Evolutionary conservation across 2,113 vertebrate species (phyloP).

Genomic region (Platichthys stellatus): DNA sequence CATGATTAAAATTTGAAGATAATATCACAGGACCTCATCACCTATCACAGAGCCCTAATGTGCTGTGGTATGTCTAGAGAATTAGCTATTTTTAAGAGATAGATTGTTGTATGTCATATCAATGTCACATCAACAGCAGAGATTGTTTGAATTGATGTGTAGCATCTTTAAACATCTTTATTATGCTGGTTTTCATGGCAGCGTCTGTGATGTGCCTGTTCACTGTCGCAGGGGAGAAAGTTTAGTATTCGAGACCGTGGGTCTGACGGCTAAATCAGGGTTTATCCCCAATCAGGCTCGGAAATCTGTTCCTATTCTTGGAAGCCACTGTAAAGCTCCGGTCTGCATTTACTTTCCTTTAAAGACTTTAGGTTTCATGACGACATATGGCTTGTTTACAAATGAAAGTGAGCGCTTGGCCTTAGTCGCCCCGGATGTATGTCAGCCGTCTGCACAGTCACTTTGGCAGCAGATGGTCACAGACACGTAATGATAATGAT

Average conservation of each 20-base stretch:
- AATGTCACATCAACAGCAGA: neutral
- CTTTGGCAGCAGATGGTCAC: slow-evolving; percentile 63
- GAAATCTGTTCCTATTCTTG: slow-evolving; percentile 74
- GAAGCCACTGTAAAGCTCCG: slow-evolving; percentile 53
- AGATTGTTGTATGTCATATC: neutral
- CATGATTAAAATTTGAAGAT: neutral
- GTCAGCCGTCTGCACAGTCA: slow-evolving; percentile 61
- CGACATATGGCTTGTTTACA: slow-evolving; percentile 65
- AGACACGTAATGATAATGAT: slow-evolving; percentile 54
- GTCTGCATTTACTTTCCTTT: slow-evolving; percentile 53
- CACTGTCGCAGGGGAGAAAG: slow-evolving; percentile 35
- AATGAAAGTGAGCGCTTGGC: slow-evolving; percentile 49
- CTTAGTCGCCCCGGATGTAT: slow-evolving; percentile 34
- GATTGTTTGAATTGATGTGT: neutral
- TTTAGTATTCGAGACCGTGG: slow-evolving; percentile 14
- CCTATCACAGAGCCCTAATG: neutral
- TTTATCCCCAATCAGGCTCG: slow-evolving; percentile 77
- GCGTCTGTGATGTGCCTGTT: slow-evolving; percentile 13
- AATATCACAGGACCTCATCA: neutral
- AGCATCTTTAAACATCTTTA: slow-evolving; percentile 19
- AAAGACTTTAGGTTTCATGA: slow-evolving; percentile 50
- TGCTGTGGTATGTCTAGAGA: neutral
- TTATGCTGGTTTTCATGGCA: slow-evolving; percentile 9
- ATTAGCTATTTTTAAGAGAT: neutral
- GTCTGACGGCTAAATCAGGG: slow-evolving; percentile 68